Evolutionary conservation across 2,113 vertebrate species (phyloP).

Genomic region (Kryptolebias marmoratus): DNA sequence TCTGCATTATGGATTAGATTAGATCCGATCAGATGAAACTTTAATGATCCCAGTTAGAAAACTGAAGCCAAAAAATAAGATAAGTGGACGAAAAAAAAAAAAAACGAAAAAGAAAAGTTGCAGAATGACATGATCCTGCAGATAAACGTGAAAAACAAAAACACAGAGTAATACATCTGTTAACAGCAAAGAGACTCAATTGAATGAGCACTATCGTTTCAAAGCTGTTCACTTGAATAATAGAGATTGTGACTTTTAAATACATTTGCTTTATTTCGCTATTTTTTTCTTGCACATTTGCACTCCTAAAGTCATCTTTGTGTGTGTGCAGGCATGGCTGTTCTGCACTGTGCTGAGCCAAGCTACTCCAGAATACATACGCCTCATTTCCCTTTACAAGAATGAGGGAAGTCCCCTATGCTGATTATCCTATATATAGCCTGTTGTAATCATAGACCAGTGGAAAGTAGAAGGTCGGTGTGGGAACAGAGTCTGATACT

Average conservation of each 20-base stretch:
- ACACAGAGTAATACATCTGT: no score
- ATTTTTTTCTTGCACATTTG: conserved; percentile 52
- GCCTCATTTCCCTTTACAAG: conserved; percentile 87
- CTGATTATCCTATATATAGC: conserved; percentile 88
- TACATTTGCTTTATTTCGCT: not conserved
- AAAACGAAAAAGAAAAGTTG: not conserved
- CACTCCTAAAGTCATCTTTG: conserved; percentile 75
- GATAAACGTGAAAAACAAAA: no score
- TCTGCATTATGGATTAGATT: conserved; percentile 41
- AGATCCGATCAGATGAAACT: conserved; percentile 40
- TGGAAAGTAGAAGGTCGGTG: conserved; percentile 74
- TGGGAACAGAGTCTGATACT: conserved; percentile 31
- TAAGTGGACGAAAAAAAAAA: conserved; percentile 6
- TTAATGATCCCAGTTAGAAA: conserved; percentile 34
- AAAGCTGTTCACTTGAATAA: conserved; percentile 13
- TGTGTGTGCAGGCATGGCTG: conserved; percentile 70
- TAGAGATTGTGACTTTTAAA: not conserved
- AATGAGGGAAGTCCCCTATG: conserved; percentile 82
- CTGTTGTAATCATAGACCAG: conserved; percentile 84
- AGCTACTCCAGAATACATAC: conserved; percentile 79
- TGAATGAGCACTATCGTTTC: conserved; percentile 3
- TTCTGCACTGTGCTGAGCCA: conserved; percentile 51
- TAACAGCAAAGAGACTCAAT: conserved; percentile 2
- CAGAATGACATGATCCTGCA: no score
- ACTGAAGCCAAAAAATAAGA: not conserved